phyloP scores from a whole-genome alignment of 2,113 vertebrate species.

The Aldabrachelys gigantea region DNA sequence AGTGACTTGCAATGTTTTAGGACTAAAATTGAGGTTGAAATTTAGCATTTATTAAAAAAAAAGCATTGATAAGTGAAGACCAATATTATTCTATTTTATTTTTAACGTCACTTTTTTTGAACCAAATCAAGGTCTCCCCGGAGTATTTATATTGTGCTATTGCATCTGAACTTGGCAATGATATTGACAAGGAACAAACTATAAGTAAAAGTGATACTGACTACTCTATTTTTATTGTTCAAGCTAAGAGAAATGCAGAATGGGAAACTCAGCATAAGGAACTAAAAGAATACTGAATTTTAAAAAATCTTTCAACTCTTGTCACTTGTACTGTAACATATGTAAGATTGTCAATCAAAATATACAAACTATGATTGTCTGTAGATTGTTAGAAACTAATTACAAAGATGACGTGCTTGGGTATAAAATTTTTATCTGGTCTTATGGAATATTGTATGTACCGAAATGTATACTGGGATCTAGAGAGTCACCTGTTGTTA shows the following conservation, averaged over 20 bases:
- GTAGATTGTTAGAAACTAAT: background rate
- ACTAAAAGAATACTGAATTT: background rate
- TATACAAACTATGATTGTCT: background rate
- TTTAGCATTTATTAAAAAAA: background rate
- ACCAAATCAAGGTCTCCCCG: background rate
- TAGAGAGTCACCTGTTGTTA: background rate
- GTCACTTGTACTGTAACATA: background rate
- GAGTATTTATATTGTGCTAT: background rate
- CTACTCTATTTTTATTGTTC: background rate
- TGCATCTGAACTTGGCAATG: background rate
- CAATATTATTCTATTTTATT: background rate
- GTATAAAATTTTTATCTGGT: background rate
- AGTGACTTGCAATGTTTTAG: background rate
- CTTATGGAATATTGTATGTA: background rate
- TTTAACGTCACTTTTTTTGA: background rate
- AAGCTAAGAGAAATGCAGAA: background rate
- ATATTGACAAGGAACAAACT: background rate
- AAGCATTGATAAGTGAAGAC: background rate
- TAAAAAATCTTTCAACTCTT: background rate
- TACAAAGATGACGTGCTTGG: background rate
- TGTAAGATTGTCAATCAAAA: background rate
- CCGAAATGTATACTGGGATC: conserved; percentile 21
- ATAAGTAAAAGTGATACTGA: background rate
- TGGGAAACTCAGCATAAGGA: background rate
- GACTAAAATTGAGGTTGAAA: background rate